phyloP scores from a whole-genome alignment of 2,797 vertebrate species.

The Scarus forsteni region DNA sequence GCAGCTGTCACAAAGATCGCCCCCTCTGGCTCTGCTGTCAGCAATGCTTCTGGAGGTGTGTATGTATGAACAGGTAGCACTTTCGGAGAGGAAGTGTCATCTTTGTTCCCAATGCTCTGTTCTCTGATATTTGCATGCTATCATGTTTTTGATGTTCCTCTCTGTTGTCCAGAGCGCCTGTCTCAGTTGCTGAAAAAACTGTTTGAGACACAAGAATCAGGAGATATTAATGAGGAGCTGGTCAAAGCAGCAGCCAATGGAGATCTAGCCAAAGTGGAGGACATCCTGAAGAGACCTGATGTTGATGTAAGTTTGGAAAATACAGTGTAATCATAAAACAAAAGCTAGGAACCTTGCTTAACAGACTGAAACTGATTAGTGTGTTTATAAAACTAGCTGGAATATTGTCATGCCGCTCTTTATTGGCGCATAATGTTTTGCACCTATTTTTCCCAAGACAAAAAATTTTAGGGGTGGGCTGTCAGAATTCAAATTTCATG shows the following conservation, averaged over 20 bases:
- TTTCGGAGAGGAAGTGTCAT: slow-evolving; percentile 28
- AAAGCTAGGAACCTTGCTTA: no score
- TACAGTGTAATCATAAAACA: not conserved
- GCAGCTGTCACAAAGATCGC: slow-evolving; percentile 98
- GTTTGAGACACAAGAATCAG: slow-evolving; percentile 99
- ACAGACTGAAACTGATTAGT: no score
- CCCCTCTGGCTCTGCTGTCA: slow-evolving; percentile 95
- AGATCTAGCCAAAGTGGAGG: slow-evolving; percentile 98
- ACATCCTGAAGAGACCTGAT: slow-evolving; percentile 96
- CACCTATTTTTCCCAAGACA: no score
- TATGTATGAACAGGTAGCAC: slow-evolving; percentile 40
- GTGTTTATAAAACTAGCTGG: no score
- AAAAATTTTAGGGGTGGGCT: no score
- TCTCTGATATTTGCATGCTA: slow-evolving; percentile 38
- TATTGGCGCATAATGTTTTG: no score
- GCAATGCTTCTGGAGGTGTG: slow-evolving; percentile 97
- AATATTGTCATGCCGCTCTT: no score
- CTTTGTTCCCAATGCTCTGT: slow-evolving; percentile 30
- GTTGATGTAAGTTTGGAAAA: slow-evolving; percentile 89
- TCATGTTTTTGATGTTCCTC: slow-evolving; percentile 26
- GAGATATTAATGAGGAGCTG: slow-evolving; percentile 98
- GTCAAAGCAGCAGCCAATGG: slow-evolving; percentile 99
- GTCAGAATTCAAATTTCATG: no score
- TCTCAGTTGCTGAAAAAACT: slow-evolving; percentile 98
- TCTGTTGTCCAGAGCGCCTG: slow-evolving; percentile 89